These are phyloP conservation scores for Xestia rhomboidea DNA, from an alignment of 2,888 invertebrate genomes.

Conservation along the genomic window DNA sequence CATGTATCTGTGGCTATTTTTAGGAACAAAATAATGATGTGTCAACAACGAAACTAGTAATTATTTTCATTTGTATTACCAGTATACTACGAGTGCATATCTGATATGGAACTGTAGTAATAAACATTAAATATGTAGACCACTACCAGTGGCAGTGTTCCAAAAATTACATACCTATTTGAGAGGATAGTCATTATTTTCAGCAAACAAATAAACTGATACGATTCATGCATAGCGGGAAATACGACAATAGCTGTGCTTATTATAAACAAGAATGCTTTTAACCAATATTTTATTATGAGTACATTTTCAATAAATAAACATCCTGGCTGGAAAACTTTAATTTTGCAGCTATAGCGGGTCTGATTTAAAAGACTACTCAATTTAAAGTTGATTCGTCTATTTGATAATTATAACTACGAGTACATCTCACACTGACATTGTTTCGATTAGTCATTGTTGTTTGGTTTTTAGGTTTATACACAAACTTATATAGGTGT, in stretches of 20 bases:
- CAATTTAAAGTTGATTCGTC: background rate
- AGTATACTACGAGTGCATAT: conserved; percentile 19
- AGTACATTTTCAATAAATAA: no score
- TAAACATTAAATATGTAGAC: conserved; percentile 57
- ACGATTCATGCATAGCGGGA: conserved; percentile 32
- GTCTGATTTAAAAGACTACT: background rate
- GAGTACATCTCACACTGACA: background rate
- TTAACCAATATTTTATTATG: background rate
- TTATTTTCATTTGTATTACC: conserved; percentile 23
- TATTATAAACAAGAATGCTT: conserved; percentile 7
- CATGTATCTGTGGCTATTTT: background rate
- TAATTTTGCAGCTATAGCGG: background rate
- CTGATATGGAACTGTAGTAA: conserved; percentile 26
- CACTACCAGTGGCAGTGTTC: conserved; percentile 50
- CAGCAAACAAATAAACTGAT: conserved; percentile 52
- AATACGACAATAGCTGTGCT: conserved; percentile 8
- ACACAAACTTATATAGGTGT: background rate
- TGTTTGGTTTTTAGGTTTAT: background rate
- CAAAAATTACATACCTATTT: conserved; percentile 56
- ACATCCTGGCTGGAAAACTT: background rate
- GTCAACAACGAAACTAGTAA: background rate
- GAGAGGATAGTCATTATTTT: conserved; percentile 52
- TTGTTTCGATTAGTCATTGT: background rate
- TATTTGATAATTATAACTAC: background rate
- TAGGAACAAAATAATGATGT: background rate